Base-by-base conservation (phyloP, 53 echinoderm and acorn worm genomes). In the Holothuria scabra region DNA sequence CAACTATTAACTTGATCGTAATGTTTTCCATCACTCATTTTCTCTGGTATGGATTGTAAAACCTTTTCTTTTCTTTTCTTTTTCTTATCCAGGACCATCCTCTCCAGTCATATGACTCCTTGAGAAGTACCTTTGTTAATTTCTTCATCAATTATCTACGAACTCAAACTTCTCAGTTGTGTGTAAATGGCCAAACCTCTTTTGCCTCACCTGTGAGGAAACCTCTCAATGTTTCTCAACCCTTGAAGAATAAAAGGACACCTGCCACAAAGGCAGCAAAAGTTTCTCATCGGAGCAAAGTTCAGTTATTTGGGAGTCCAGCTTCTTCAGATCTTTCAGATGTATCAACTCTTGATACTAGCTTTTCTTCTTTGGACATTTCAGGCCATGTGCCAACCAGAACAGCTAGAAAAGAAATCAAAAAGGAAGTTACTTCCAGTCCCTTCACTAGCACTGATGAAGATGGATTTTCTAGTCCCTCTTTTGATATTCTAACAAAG, bases 81-180 rank as follows among this genome's bases (percentile, higher is more conserved):
- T 61, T 80, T 79, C 28, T 66, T 29, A 58, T 33, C 25, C 33
- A 34, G 55, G 63, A 4, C 26, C 11, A n/a, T 14, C 86, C 56
- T 67, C 19, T 87, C 87, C 20, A 74, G 76, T 55, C 84, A 84
- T 21, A 82, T 94, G 24, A 81, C 66, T 37, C 86, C 85, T 60
- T 93, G 91, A 35, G 76, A 30, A 28, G 56, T 29, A 55, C 58
- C 31, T 95, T 95, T 56, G 60, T 95, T 28, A 90, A 93, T 61
- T 93, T 89, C 68, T 95, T 95, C 89, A 93, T 95, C 64, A 95
- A 95, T 66, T 86, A 89, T 76, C 65, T 95, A 14, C 76, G 96
- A 28, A 91, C 90, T 56, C 91, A 91, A 81, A 93, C 96, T 31
- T 79, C 86, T 31, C 93, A 95, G 61, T 89, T 95, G 30, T 85